Conservation (phyloP, 1,140 invertebrate genomes). For the Varroa destructor region DNA sequence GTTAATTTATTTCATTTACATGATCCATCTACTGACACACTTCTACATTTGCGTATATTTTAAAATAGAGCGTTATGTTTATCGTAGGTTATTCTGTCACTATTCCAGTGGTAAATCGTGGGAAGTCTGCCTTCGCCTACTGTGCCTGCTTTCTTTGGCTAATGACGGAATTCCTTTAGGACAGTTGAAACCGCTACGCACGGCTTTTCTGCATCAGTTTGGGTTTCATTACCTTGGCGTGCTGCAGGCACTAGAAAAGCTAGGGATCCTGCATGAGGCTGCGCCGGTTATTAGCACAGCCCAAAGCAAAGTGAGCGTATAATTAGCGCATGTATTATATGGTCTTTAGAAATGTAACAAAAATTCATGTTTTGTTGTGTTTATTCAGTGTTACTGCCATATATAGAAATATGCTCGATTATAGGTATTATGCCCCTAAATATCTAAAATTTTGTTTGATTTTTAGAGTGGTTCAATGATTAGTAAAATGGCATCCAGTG, state of each 20-base stretch:
- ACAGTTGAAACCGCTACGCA: background rate
- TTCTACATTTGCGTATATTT: no score
- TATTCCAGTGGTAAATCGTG: conserved; percentile 15
- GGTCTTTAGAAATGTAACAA: no score
- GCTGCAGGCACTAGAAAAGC: conserved; percentile 22
- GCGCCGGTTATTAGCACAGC: conserved; percentile 9
- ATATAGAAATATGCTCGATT: no score
- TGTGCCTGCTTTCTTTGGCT: conserved; percentile 10
- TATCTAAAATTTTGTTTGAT: background rate
- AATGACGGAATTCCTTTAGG: background rate
- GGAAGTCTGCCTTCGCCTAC: conserved; percentile 1
- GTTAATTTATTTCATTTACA: no score
- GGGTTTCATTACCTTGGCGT: background rate
- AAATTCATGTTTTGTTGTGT: background rate
- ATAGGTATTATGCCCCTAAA: no score
- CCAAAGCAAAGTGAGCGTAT: background rate
- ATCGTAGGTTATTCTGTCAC: no score
- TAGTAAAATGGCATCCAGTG: conserved; percentile 5
- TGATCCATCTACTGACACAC: no score
- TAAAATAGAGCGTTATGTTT: no score
- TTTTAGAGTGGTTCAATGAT: conserved; percentile 22
- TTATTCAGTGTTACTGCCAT: background rate
- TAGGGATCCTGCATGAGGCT: conserved; percentile 18
- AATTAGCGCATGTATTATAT: background rate
- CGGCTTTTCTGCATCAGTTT: conserved; percentile 4